Conservation (phyloP, 1,140 invertebrate species). For the Colletes gigas region DNA sequence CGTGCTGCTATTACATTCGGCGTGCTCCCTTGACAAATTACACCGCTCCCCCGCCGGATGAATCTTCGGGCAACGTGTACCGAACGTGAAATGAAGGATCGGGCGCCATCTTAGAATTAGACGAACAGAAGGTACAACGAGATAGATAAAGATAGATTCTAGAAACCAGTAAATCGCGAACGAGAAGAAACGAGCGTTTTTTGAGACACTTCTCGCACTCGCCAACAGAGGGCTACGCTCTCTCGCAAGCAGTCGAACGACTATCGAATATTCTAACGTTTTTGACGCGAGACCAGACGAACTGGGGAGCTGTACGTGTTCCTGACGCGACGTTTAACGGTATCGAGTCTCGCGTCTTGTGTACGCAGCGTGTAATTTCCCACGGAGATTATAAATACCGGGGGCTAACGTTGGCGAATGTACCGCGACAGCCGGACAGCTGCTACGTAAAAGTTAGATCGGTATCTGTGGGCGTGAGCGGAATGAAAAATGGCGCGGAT, state of each 20-base stretch:
- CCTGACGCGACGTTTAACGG: slow-evolving; percentile 29
- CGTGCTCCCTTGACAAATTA: slow-evolving; percentile 37
- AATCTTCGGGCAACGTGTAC: slow-evolving; percentile 3
- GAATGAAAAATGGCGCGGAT: slow-evolving; percentile 24
- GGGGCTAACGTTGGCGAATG: not conserved
- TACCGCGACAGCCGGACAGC: slow-evolving; percentile 28
- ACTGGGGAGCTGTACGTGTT: not conserved
- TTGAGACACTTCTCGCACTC: slow-evolving; percentile 23
- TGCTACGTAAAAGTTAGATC: slow-evolving; percentile 34
- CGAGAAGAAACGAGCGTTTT: slow-evolving; percentile 31
- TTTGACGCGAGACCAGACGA: not conserved
- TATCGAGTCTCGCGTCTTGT: slow-evolving; percentile 19
- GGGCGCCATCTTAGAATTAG: slow-evolving; percentile 19
- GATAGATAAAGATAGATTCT: not conserved
- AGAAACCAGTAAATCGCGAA: not conserved
- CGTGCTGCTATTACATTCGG: slow-evolving; percentile 37
- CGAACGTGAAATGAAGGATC: slow-evolving; percentile 32
- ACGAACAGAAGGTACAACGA: not conserved
- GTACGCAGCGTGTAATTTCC: slow-evolving; percentile 16
- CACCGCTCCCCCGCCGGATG: slow-evolving; percentile 13
- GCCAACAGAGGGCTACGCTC: not conserved
- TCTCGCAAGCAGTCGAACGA: not conserved
- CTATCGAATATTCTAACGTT: slow-evolving; percentile 4
- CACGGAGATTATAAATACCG: slow-evolving; percentile 36
- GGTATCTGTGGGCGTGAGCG: slow-evolving; percentile 5